Conservation (phyloP, 2,888 invertebrate species). For the Hirudinaria manillensis region DNA sequence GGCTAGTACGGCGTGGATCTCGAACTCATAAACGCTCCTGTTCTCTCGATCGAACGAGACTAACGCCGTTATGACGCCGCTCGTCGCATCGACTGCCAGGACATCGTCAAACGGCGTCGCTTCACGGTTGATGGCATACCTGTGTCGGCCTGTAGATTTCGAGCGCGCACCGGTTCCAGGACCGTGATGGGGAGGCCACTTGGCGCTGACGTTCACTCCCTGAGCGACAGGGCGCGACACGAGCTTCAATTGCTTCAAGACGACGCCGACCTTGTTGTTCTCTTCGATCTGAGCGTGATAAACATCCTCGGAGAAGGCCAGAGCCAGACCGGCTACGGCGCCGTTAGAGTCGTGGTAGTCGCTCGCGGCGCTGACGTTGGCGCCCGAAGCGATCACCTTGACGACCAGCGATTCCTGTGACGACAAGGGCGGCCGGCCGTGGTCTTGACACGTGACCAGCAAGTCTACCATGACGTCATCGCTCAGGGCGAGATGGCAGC, state of each 20-base stretch:
- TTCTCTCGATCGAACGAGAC: constrained; percentile 24
- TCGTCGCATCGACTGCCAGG: background rate
- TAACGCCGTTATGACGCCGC: constrained; percentile 13
- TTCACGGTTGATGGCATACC: background rate
- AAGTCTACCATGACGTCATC: constrained; percentile 23
- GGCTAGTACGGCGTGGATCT: background rate
- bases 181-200: background rate
- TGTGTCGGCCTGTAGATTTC: background rate
- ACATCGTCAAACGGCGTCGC: background rate
- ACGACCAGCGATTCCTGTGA: constrained; percentile 36
- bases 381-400: constrained; percentile 13
- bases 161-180: background rate
- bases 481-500: background rate
- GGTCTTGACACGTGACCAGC: constrained; percentile 23
- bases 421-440: constrained; percentile 28
- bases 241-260: constrained; percentile 36
- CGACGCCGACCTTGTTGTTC: constrained; percentile 31
- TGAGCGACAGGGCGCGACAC: background rate
- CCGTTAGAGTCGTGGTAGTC: background rate
- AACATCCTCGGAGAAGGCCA: constrained; percentile 14
- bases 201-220: background rate
- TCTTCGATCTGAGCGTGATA: constrained; percentile 28
- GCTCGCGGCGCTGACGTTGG: background rate
- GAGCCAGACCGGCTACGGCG: constrained; percentile 34
- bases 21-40: constrained; percentile 7